Conservation (phyloP, 2,888 invertebrate species). For the Adelphocoris suturalis region DNA sequence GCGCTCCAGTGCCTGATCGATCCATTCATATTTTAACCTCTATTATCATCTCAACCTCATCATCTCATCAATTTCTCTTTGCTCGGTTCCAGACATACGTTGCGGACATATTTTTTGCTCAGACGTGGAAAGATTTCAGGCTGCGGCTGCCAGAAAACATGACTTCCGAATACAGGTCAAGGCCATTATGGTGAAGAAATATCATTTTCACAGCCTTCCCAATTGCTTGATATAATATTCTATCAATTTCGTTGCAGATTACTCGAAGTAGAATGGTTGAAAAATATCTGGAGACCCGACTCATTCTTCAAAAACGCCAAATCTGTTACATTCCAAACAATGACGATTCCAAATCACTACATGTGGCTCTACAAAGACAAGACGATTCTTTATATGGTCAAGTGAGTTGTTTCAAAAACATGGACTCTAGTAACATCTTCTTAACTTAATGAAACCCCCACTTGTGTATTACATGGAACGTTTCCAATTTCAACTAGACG, state of each 20-base stretch:
- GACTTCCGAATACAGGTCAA: conserved; percentile 91
- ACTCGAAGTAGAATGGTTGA: conserved; percentile 93
- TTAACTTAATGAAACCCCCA: too few species aligned
- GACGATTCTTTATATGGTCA: conserved; percentile 92
- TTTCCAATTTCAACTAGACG: neutral
- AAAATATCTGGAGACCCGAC: conserved; percentile 96
- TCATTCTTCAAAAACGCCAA: conserved; percentile 97
- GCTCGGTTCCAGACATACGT: conserved; percentile 86
- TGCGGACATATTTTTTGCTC: conserved; percentile 95
- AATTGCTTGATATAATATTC: neutral
- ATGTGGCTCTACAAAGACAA: conserved; percentile 94
- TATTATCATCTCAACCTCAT: too few species aligned
- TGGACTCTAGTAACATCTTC: neutral
- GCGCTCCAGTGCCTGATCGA: too few species aligned
- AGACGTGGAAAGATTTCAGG: conserved; percentile 95
- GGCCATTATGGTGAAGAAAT: neutral
- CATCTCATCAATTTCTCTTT: neutral
- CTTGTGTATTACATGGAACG: neutral
- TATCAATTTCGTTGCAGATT: conserved; percentile 80
- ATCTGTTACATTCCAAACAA: conserved; percentile 94
- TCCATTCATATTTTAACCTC: too few species aligned
- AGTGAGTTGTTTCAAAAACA: conserved; percentile 80
- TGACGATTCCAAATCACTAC: conserved; percentile 96
- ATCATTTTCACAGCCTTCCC: too few species aligned
- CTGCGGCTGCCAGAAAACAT: conserved; percentile 92